Evolutionary conservation across 2,888 invertebrate genomes (phyloP).

Genomic region (Drosophila falleni): DNA sequence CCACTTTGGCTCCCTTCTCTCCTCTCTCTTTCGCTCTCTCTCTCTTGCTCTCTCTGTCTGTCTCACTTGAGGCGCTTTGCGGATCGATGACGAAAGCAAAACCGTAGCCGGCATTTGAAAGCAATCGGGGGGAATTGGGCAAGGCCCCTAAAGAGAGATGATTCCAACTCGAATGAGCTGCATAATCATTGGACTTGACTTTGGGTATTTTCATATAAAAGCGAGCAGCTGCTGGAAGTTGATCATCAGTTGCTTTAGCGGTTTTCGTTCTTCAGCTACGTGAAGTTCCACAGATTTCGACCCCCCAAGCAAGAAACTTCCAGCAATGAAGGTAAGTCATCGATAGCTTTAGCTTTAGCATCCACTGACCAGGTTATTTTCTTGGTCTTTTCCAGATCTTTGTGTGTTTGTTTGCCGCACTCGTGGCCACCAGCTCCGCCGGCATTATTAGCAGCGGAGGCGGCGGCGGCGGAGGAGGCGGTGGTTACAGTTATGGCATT

Average conservation of each 20-base stretch:
- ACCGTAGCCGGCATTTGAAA: constrained; percentile 18
- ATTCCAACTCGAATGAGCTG: constrained; percentile 2
- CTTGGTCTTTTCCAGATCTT: constrained; percentile 54
- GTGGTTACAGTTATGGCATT: constrained; percentile 70
- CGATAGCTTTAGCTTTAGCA: too few species aligned
- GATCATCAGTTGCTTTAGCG: constrained; percentile 71
- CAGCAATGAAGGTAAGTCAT: constrained; percentile 71
- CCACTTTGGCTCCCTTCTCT: constrained; percentile 6
- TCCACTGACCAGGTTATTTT: background rate
- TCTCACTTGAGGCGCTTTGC: constrained; percentile 29
- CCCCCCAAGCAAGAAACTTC: constrained; percentile 75
- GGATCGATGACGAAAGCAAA: constrained; percentile 71
- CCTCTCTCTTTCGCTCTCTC: background rate
- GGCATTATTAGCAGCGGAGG: constrained; percentile 65
- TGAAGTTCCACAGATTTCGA: constrained; percentile 71
- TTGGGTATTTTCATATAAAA: constrained; percentile 67
- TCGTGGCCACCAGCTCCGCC: constrained; percentile 69
- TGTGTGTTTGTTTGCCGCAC: constrained; percentile 68
- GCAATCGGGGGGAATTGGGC: constrained; percentile 44
- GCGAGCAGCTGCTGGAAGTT: constrained; percentile 19
- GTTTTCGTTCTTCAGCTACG: constrained; percentile 63
- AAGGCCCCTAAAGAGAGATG: constrained; percentile 45
- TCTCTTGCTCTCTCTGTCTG: background rate
- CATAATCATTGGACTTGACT: constrained; percentile 26
- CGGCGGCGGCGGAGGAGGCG: constrained; percentile 59